A percentile compares a stretch with the other conserved stretches of the same genome.
Conservation (phyloP, 2,888 invertebrate species). For the Calameuta filiformis region DNA sequence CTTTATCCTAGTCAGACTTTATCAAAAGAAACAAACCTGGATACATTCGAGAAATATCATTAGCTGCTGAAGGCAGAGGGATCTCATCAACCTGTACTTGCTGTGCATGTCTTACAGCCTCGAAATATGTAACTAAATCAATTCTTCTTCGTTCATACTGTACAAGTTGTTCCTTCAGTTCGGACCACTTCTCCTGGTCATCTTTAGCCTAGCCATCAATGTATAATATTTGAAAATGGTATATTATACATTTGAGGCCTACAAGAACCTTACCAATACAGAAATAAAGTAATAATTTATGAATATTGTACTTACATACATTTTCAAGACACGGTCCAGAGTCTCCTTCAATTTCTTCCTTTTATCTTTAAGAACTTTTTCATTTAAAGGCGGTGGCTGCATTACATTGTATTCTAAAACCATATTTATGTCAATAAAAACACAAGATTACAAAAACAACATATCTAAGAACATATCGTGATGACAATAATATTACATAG, state of each 20-base stretch:
- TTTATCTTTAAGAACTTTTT: slow-evolving; percentile 96
- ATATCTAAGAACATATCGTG: too few relatives aligned
- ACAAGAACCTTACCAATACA: slow-evolving; percentile 29
- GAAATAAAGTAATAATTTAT: too few relatives aligned
- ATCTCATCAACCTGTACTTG: slow-evolving; percentile 96
- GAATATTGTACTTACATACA: slow-evolving; percentile 84
- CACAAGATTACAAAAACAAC: too few relatives aligned
- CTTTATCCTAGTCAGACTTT: not conserved
- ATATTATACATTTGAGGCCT: slow-evolving; percentile 2
- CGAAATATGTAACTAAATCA: slow-evolving; percentile 90
- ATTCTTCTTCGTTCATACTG: slow-evolving; percentile 92
- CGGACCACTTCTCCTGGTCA: slow-evolving; percentile 93
- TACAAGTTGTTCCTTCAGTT: slow-evolving; percentile 88
- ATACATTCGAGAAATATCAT: slow-evolving; percentile 53
- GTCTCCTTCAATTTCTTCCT: slow-evolving; percentile 95
- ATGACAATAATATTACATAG: too few relatives aligned
- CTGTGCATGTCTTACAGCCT: slow-evolving; percentile 95
- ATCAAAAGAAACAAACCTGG: slow-evolving; percentile 40
- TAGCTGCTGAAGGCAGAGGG: slow-evolving; percentile 79
- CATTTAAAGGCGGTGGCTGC: slow-evolving; percentile 94
- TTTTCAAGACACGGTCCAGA: slow-evolving; percentile 90
- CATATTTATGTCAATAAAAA: not conserved
- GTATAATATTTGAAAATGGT: slow-evolving; percentile 21
- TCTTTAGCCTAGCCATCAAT: slow-evolving; percentile 83
- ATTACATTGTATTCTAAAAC: slow-evolving; percentile 89